Conservation (phyloP, 2,888 invertebrate species). For the Oeneis ivallda region DNA sequence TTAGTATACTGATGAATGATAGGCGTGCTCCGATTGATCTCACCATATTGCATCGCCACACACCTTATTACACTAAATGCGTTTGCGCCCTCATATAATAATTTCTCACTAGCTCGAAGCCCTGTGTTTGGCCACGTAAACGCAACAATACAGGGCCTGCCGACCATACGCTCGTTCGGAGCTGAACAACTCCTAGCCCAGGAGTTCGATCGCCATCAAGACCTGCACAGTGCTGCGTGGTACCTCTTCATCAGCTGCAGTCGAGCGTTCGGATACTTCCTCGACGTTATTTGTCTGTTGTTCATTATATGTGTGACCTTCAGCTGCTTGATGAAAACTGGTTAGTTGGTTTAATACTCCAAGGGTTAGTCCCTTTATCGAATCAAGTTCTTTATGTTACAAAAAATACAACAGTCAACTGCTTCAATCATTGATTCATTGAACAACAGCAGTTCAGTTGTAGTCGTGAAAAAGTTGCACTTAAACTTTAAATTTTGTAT, state of each 20-base stretch:
- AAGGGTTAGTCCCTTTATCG: constrained; percentile 38
- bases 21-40: too few relatives aligned
- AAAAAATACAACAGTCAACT: too few relatives aligned
- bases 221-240: constrained; percentile 85
- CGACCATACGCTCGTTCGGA: constrained; percentile 89
- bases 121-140: constrained; percentile 92
- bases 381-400: background rate
- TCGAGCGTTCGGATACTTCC: constrained; percentile 84
- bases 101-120: constrained; percentile 84
- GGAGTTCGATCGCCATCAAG: constrained; percentile 82
- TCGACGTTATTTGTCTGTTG: constrained; percentile 84
- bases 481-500: too few relatives aligned
- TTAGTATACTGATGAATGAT: too few relatives aligned
- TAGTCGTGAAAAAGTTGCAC: too few relatives aligned
- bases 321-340: constrained; percentile 78
- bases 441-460: too few relatives aligned
- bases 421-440: too few relatives aligned
- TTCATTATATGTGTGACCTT: constrained; percentile 85
- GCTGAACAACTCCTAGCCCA: constrained; percentile 84
- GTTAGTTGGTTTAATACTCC: too few relatives aligned
- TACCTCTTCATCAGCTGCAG: constrained; percentile 84
- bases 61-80: too few relatives aligned
- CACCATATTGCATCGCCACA: too few relatives aligned
- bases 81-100: background rate
- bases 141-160: constrained; percentile 89